Base-by-base conservation (phyloP, 2,888 invertebrate species). In the Glyphotaelius pellucidus region DNA sequence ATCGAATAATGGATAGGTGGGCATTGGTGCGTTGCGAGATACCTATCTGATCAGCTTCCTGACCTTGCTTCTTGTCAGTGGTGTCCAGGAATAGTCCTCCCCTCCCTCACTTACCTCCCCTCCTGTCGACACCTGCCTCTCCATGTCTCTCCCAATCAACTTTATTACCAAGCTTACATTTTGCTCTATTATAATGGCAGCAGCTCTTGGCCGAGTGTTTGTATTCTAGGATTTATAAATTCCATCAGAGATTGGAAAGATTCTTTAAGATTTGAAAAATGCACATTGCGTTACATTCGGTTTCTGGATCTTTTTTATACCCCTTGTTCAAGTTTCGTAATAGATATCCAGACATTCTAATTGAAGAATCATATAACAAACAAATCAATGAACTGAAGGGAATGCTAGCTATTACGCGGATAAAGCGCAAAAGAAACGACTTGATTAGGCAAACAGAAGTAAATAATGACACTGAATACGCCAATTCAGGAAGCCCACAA, bases 11-110 rank as follows among this genome's bases (percentile, higher is more conserved):
- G 14, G 32, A 32, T 81, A 81, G 81, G 81, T 32, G 81, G 31
- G 81, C 14, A 81, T 30, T 32, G 32, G 31, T 31, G 81, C 81
- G 81, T 67, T 67, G 67, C 25, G 25, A n/a, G 67, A 67, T 67
- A 67, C 25, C 67, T 25, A 67, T 67, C 79, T 89, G 88, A 35
- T 80, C 79, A n/a, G 35, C 19, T 11, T 14, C n/a, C 15, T 80
- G 35, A 89, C 88, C 88, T 89, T 89, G 88, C 79, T 19, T 14
- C 86, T 25, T 35, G 83, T 89, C 35, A 32, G 88, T 52, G 67
- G 47, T 35, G 80, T 25, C 31, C 79, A 42, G 79, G 25, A 89
- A 89, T 89, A 89, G 79, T 67, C 81, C 30, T 19, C 31, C 81
- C 81, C 25, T 25, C 15, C 3, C 81, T 12, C 15, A 30, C 30